Base-by-base conservation (phyloP, 2,888 invertebrate species). In the Drosophila lacicola region DNA sequence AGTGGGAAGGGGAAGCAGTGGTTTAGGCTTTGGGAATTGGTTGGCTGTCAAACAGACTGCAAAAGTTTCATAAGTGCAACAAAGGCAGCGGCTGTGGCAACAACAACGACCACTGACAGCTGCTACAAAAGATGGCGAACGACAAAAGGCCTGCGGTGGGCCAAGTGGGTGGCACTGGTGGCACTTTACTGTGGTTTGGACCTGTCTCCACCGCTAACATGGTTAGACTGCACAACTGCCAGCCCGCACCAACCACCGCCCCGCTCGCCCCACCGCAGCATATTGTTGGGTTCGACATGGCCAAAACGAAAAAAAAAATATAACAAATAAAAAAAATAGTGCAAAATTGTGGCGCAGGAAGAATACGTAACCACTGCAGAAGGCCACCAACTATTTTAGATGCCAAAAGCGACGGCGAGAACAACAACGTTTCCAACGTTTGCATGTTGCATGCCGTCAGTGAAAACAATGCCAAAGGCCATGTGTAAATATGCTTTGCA, bases 401-500 rank as follows among this genome's bases (percentile, higher is more conserved):
- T 83, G 84, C 87, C 87, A 83, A 86, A 81, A 83, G 56, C 71
- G 60, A 51, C 56, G 57, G 46, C 62, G 51, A 47, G 63, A 69
- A 58, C 65, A 71, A 55, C 61, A 14, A 6, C 50, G 14, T 4
- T 50, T 50, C 36, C 64, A 64, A 65, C 61, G 53, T 60, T 60
- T 67, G 70, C 76, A 75, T 73, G 75, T 68, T 55, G 63, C 65
- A 70, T 74, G 71, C 80, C 70, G 74, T 63, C 75, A 69, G 64
- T 68, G 65, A 74, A 82, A 86, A 87, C 84, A 87, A 84, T 84
- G 80, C 83, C 84, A 87, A 84, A 87, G 82, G 84, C 84, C 72
- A 77, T 83, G 87, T 83, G 87, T 70, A 83, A 86, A 86, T 83
- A 81, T 83, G 82, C 78, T 75, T 74, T 84, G 71, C 64, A 64